Percentiles rank a stretch among this genome's conserved stretches.
phyloP scores from a whole-genome alignment of 2,113 vertebrate species.

The Hippolais icterina region DNA sequence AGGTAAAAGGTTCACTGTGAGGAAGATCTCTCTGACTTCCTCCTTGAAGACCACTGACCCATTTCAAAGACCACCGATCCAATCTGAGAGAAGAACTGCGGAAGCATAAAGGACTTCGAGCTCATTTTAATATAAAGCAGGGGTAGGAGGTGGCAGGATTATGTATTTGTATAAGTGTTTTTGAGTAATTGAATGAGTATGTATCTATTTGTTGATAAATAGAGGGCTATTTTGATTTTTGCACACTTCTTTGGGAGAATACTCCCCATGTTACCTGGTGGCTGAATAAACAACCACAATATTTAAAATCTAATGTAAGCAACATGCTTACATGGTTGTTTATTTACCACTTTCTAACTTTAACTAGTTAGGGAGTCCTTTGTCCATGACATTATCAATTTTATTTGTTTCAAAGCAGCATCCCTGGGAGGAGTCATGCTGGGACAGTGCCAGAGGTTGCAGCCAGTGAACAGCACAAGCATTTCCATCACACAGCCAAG shows the following conservation, averaged over 20 bases:
- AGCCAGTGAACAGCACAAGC: background rate
- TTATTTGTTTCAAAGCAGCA: background rate
- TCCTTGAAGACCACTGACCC: background rate
- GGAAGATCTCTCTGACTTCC: background rate
- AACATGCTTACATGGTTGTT: too few relatives aligned
- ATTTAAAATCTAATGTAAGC: too few relatives aligned
- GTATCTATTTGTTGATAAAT: background rate
- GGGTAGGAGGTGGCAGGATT: background rate
- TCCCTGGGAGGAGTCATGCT: rapidly evolving
- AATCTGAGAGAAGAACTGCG: background rate
- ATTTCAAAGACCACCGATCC: background rate
- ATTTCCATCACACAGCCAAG: background rate
- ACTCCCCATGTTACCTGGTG: background rate
- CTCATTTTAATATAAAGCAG: background rate
- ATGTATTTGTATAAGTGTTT: background rate
- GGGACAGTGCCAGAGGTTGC: background rate
- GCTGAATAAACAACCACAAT: background rate
- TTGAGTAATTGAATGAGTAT: background rate
- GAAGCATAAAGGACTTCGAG: background rate
- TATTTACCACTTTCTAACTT: background rate
- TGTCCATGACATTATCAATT: background rate
- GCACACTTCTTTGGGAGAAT: background rate
- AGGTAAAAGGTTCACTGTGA: background rate
- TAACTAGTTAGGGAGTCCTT: background rate
- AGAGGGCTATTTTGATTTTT: background rate